Conservation (phyloP, 2,113 vertebrate genomes). For the Nettapus auritus region DNA sequence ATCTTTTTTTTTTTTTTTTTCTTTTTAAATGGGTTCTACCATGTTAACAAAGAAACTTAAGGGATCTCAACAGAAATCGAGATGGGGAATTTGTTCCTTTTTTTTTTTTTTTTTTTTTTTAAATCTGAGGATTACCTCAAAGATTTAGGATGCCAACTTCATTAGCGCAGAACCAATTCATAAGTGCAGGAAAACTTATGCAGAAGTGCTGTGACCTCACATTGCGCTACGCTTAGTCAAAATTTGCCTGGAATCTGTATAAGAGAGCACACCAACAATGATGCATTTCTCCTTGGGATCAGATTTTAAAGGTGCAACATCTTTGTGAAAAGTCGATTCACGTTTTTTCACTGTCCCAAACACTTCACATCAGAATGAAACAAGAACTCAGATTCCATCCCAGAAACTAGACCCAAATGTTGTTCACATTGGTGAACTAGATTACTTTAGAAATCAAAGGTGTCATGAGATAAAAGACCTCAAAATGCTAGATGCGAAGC, state of each 20-base stretch:
- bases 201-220: neutral
- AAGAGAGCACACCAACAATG: neutral
- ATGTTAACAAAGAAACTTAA: neutral
- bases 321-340: neutral
- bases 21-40: neutral
- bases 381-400: neutral
- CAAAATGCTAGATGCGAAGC: neutral
- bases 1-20: neutral
- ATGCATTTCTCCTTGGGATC: neutral
- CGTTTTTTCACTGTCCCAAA: neutral
- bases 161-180: neutral
- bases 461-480: neutral
- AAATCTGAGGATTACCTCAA: neutral
- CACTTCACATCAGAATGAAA: neutral
- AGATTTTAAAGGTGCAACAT: neutral
- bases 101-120: no score
- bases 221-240: neutral
- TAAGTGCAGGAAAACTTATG: neutral
- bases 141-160: neutral
- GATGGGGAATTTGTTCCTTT: neutral
- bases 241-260: neutral
- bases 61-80: neutral
- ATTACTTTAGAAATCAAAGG: neutral
- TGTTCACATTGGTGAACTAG: accelerated
- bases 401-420: neutral